phyloP scores from a whole-genome alignment of 2,888 invertebrate genomes.

The Dromius quadrimaculatus region DNA sequence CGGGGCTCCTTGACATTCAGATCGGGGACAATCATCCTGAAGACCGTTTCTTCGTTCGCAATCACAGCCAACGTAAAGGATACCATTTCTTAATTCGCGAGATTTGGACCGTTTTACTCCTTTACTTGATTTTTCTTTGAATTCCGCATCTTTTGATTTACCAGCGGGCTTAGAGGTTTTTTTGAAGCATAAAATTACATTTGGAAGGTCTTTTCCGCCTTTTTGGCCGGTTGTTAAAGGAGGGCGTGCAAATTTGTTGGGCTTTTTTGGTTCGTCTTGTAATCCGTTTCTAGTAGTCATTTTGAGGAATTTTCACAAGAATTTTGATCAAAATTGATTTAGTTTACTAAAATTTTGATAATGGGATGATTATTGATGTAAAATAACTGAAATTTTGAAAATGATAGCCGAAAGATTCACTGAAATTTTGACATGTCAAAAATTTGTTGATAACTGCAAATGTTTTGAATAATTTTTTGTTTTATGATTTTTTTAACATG shows the following conservation, averaged over 20 bases:
- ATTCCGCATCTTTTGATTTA: not conserved
- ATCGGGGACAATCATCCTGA: constrained; percentile 72
- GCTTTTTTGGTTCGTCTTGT: constrained; percentile 7
- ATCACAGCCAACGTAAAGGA: constrained; percentile 70
- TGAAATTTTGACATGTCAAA: constrained; percentile 26
- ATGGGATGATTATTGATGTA: not conserved
- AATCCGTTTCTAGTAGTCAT: constrained; percentile 7
- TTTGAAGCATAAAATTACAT: constrained; percentile 31
- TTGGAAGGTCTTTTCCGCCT: constrained; percentile 6
- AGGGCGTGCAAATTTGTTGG: not conserved
- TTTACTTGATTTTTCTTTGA: not conserved
- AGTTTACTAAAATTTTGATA: constrained; percentile 20
- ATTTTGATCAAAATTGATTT: constrained; percentile 7
- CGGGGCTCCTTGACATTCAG: constrained; percentile 68
- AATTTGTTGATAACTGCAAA: not conserved
- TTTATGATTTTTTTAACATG: not conserved
- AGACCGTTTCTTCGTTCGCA: constrained; percentile 72
- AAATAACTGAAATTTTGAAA: constrained; percentile 22
- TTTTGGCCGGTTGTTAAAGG: constrained; percentile 7
- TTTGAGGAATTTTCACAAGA: not conserved
- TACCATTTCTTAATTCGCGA: constrained; percentile 69
- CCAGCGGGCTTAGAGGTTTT: not conserved
- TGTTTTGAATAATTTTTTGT: constrained; percentile 10
- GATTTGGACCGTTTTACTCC: constrained; percentile 65
- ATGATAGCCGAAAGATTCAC: not conserved